Conservation (phyloP, 2,888 invertebrate genomes). For the Dasysyrphus tricinctus region DNA sequence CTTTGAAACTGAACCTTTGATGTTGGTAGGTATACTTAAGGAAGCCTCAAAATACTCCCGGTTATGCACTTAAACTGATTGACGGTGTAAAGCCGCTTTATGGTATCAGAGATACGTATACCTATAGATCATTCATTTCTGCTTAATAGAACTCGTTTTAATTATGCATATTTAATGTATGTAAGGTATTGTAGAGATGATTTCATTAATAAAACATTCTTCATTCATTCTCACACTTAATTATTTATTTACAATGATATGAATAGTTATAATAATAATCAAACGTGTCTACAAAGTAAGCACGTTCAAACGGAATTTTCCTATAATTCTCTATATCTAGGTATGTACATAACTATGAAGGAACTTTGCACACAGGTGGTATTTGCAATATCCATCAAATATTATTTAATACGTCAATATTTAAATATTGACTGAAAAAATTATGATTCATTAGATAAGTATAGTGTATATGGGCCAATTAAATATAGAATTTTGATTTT, state of each 20-base stretch:
- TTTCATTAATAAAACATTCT: constrained; percentile 3
- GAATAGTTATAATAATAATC: not conserved
- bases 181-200: too few species aligned
- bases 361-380: not conserved
- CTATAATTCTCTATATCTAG: not conserved
- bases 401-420: not conserved
- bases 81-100: too few species aligned
- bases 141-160: too few species aligned
- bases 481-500: constrained; percentile 15
- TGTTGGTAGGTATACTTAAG: too few species aligned
- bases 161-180: too few species aligned
- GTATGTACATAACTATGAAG: too few species aligned
- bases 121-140: too few species aligned
- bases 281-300: constrained; percentile 21
- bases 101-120: too few species aligned
- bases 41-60: too few species aligned
- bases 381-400: not conserved
- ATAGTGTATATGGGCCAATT: not conserved
- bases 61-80: too few species aligned
- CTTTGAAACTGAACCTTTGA: too few species aligned
- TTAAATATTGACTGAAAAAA: not conserved
- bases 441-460: not conserved
- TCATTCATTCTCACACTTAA: constrained; percentile 2
- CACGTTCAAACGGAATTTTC: constrained; percentile 25
- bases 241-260: not conserved